Evolutionary conservation across 2,888 invertebrate genomes (phyloP).

Genomic region (Andrena haemorrhoa): DNA sequence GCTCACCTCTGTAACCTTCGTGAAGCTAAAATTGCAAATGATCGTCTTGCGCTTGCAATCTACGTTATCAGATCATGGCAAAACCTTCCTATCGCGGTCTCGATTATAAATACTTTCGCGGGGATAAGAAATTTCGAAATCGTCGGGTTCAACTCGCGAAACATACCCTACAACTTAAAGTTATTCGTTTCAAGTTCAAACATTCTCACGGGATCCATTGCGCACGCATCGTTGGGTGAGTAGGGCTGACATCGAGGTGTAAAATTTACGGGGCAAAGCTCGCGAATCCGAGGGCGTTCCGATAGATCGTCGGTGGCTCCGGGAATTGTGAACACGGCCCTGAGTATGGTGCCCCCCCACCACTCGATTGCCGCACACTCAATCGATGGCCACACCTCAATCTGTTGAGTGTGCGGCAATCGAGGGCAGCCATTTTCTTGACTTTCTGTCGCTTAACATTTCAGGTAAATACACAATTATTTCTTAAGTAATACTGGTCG

Average conservation of each 20-base stretch:
- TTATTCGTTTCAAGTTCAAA: background rate
- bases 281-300: background rate
- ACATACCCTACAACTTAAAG: too few species aligned
- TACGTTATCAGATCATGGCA: too few species aligned
- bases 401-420: constrained; percentile 80
- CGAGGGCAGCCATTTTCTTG: constrained; percentile 83
- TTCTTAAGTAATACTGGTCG: constrained; percentile 72
- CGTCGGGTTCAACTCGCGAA: too few species aligned
- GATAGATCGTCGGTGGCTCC: background rate
- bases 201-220: background rate
- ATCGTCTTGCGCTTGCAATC: too few species aligned
- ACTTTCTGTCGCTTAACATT: constrained; percentile 82
- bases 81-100: too few species aligned
- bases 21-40: too few species aligned
- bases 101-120: too few species aligned
- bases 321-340: constrained; percentile 19
- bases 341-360: constrained; percentile 52
- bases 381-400: constrained; percentile 68
- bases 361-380: constrained; percentile 74
- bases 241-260: background rate
- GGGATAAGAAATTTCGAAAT: too few species aligned
- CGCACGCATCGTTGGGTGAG: background rate
- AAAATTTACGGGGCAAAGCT: background rate
- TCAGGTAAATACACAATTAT: constrained; percentile 82
- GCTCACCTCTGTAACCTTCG: too few species aligned